phyloP scores from a whole-genome alignment of 2,888 invertebrate genomes.

The Troides helena region DNA sequence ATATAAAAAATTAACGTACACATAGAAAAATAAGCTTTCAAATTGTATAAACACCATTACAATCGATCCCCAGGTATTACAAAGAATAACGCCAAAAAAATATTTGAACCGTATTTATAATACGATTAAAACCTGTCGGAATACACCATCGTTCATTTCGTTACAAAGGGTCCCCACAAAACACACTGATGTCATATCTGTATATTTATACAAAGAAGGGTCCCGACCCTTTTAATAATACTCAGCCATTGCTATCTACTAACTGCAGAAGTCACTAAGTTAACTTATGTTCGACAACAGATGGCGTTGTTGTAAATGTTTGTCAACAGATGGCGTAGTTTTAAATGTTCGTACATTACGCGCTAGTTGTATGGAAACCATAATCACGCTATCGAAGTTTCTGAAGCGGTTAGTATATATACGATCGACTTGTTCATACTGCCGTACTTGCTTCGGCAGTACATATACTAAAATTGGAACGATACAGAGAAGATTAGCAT shows the following conservation, averaged over 20 bases:
- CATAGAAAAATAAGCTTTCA: too few relatives aligned
- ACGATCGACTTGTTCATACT: neutral
- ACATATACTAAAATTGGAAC: slow-evolving; percentile 6
- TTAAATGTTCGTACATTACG: neutral
- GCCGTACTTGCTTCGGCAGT: slow-evolving; percentile 13
- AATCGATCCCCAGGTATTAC: too few relatives aligned
- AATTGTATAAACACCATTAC: too few relatives aligned
- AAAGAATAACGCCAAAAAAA: too few relatives aligned
- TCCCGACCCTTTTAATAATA: neutral
- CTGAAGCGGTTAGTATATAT: neutral
- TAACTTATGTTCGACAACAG: neutral
- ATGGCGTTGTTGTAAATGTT: neutral
- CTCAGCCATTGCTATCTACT: neutral
- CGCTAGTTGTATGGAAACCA: neutral
- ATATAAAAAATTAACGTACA: too few relatives aligned
- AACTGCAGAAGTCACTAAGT: neutral
- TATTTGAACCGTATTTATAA: too few relatives aligned
- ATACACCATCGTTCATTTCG: too few relatives aligned
- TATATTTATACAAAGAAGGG: neutral
- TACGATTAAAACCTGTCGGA: too few relatives aligned
- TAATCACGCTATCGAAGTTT: neutral
- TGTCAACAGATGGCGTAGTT: neutral
- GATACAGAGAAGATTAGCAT: slow-evolving; percentile 24
- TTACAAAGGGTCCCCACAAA: too few relatives aligned
- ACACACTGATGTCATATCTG: neutral